These are phyloP conservation scores for Epirrita christyi DNA, from an alignment of 2,888 invertebrate genomes.

Conservation along the genomic window DNA sequence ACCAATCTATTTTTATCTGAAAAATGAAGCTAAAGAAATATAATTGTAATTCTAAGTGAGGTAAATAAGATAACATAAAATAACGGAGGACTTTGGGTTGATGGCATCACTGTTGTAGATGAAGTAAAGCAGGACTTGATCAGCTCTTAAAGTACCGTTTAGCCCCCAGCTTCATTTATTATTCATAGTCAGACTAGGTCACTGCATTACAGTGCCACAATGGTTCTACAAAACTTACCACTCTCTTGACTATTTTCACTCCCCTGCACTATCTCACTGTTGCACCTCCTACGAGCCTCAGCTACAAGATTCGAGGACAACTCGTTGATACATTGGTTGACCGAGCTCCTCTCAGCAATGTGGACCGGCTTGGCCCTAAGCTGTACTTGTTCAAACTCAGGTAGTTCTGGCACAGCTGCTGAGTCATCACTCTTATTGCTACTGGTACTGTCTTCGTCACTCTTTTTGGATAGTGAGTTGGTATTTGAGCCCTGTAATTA, in stretches of 20 bases:
- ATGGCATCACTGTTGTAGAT: too few species aligned
- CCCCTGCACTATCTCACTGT: constrained; percentile 79
- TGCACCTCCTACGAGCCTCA: constrained; percentile 76
- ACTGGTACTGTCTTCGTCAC: constrained; percentile 61
- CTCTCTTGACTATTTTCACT: constrained; percentile 70
- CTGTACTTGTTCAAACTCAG: constrained; percentile 71
- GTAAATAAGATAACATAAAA: too few species aligned
- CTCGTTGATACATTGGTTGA: constrained; percentile 89
- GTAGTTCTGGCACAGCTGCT: constrained; percentile 50
- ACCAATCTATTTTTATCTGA: too few species aligned
- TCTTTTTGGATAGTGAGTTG: constrained; percentile 72
- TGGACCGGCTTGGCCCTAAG: constrained; percentile 68
- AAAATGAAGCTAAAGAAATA: too few species aligned
- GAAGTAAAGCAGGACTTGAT: background rate
- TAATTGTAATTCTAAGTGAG: too few species aligned
- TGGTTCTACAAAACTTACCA: constrained; percentile 49
- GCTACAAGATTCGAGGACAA: constrained; percentile 84
- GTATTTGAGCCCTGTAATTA: constrained; percentile 64
- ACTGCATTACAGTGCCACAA: background rate
- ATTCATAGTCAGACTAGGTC: background rate
- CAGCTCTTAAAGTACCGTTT: background rate
- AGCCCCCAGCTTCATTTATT: too few species aligned
- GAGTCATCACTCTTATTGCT: constrained; percentile 71
- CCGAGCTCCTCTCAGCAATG: constrained; percentile 74
- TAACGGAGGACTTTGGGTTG: too few species aligned